Base-by-base conservation (phyloP, 2,888 invertebrate genomes). In the Hanleya hanleyi region DNA sequence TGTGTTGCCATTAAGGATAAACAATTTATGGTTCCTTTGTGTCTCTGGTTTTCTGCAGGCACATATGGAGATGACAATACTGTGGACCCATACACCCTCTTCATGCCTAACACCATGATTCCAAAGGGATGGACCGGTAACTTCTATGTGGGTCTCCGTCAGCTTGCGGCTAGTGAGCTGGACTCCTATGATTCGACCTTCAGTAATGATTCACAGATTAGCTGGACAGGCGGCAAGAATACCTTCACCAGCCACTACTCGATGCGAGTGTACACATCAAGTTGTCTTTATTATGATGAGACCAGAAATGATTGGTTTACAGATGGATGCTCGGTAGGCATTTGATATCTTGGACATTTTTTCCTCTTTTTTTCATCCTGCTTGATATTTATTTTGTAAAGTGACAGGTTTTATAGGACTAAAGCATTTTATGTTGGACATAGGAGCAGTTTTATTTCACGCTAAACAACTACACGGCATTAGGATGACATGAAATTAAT, bases 271-370 rank as follows among this genome's bases (percentile, higher is more conserved):
- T 88, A 82, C 75, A 84, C 88, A 22, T 85, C 90, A 2, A 89
- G 89, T 3, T 91, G 91, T 77, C 86, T 87, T 66, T 91, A 85
- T 76, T 88, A 82, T 71, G 82, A 89, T 47, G 81, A 85, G 32
- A 74, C 74, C 3, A 70, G 70, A 0, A 80, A 83, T 2, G 80
- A 79, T 2, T 87, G 88, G 87, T 79, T 81, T 18, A 81, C 84
- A 36, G 81, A 84, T n/a, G 90, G 90, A n/a, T 78, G 82, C n/a
- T 75, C 71, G 70, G 83, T 85, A 75, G 69, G 72, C 67, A 37
- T 41, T 15, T 41, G 12, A 41, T 41, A 41, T 41, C n/a, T n/a
- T n/a, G n/a, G n/a, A n/a, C n/a, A n/a, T n/a, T n/a, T n/a, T n/a
- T n/a, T n/a, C n/a, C n/a, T n/a, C n/a, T n/a, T n/a, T n/a, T n/a